Base-by-base conservation (phyloP, 2,797 vertebrate species). In the Catostomus latipinnis region DNA sequence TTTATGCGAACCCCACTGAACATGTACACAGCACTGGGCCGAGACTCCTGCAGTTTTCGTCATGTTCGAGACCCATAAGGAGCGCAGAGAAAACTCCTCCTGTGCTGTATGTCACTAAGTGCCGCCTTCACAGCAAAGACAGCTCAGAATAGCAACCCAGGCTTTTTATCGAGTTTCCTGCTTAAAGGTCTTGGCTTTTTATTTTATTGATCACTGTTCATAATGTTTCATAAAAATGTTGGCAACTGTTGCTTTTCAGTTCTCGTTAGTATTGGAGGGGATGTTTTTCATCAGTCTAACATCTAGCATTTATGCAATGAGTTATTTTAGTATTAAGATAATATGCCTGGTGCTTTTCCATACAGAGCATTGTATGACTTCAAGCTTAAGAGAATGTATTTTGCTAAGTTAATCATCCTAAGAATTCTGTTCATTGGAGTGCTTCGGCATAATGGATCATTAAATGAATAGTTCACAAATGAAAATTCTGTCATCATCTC, bases 1-100 rank as follows among this genome's bases (percentile, higher is more conserved):
- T 86, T 89, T 87, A 87, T 84, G 88, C 88, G 71, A 89, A 89
- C 83, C 87, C 75, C 62, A 78, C 81, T 88, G 78, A 84, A 74
- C 88, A 13, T 56, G 43, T 72, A 48, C 45, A 7, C 43, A 58
- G n/a, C 53, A 6, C 50, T 65, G 61, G 77, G 70, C 61, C 69
- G 49, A 66, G 70, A 66, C 69, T 72, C 69, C 69, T 72, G 77
- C 61, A 12, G 69, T 71, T 79, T 70, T 56, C n/a, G 16, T 72
- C 69, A 58, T 72, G 77, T 79, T 65, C 11, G 43, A 66, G 69
- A 52, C 52, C 45, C 34, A 22, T 56, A 58, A 79, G 61, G 60
- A 62, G 49, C 12, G 34, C 6, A 1, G n/a, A 79, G 69, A 66
- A 78, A 78, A 9, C 46, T 56, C 76, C 76, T 71, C 76, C 76